These are phyloP conservation scores for Masticophis lateralis DNA, from an alignment of 2,797 vertebrate species.

Conservation along the genomic window DNA sequence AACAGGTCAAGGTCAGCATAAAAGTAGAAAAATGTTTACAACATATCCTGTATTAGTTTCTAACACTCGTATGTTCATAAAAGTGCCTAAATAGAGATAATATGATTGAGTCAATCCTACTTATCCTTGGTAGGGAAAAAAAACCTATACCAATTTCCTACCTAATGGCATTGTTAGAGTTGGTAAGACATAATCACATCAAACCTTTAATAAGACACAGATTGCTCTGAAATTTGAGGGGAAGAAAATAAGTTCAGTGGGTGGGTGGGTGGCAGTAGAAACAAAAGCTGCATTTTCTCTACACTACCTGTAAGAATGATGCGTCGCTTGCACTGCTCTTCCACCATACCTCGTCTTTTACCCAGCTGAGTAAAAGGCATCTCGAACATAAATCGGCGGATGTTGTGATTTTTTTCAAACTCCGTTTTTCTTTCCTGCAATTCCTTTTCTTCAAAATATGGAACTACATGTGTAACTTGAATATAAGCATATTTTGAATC, in stretches of 20 bases:
- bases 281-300: not conserved
- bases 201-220: not conserved
- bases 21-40: not conserved
- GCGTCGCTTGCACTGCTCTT: constrained; percentile 93
- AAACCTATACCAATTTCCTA: not conserved
- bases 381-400: constrained; percentile 96
- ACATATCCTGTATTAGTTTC: not conserved
- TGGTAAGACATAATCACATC: not conserved
- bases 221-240: not conserved
- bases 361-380: constrained; percentile 93
- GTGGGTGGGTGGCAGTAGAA: not conserved
- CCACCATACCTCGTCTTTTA: constrained; percentile 91
- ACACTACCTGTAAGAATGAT: constrained; percentile 89
- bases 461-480: constrained; percentile 93
- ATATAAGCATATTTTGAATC: constrained; percentile 98
- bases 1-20: not conserved
- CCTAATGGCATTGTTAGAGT: not conserved
- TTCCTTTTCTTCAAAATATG: constrained; percentile 94
- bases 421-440: constrained; percentile 91
- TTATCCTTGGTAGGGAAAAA: not conserved
- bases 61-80: not conserved
- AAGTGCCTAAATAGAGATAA: not conserved
- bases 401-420: constrained; percentile 95
- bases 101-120: not conserved
- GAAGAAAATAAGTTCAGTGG: not conserved